phyloP scores from a whole-genome alignment of 2,888 invertebrate species.

The Melanotus villosus region DNA sequence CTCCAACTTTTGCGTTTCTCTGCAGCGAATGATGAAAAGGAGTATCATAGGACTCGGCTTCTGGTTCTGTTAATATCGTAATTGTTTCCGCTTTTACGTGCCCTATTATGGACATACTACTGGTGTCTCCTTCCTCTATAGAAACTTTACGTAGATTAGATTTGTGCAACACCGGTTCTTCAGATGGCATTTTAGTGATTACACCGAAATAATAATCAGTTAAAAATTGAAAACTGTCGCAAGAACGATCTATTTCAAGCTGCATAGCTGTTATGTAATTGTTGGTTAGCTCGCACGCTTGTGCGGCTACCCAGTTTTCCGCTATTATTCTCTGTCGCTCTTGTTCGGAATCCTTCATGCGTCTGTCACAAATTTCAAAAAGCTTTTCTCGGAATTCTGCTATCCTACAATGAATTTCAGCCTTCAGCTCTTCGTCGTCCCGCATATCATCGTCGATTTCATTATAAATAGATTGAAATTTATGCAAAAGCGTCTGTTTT shows the following conservation, averaged over 20 bases:
- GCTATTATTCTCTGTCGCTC: conserved; percentile 70
- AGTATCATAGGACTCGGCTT: conserved; percentile 20
- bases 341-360: conserved; percentile 71
- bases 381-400: conserved; percentile 66
- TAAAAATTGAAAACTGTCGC: conserved; percentile 66
- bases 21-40: conserved; percentile 46
- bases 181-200: conserved; percentile 67
- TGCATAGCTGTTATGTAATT: conserved; percentile 73
- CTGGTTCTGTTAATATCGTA: conserved; percentile 19
- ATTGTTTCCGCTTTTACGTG: not conserved
- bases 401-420: conserved; percentile 73
- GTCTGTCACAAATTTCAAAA: conserved; percentile 72
- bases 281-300: conserved; percentile 72
- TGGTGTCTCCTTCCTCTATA: not conserved
- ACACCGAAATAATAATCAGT: conserved; percentile 68
- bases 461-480: conserved; percentile 75
- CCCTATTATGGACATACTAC: not conserved
- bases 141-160: conserved; percentile 14
- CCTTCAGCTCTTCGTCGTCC: conserved; percentile 72
- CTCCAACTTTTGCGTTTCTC: conserved; percentile 58
- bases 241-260: conserved; percentile 74
- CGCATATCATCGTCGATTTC: conserved; percentile 74
- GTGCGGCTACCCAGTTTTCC: conserved; percentile 73
- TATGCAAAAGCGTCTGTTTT: conserved; percentile 72
- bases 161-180: conserved; percentile 69